These are phyloP conservation scores for Microcebus griseorufus DNA, from an alignment of 2,113 vertebrate genomes.

Conservation along the genomic window DNA sequence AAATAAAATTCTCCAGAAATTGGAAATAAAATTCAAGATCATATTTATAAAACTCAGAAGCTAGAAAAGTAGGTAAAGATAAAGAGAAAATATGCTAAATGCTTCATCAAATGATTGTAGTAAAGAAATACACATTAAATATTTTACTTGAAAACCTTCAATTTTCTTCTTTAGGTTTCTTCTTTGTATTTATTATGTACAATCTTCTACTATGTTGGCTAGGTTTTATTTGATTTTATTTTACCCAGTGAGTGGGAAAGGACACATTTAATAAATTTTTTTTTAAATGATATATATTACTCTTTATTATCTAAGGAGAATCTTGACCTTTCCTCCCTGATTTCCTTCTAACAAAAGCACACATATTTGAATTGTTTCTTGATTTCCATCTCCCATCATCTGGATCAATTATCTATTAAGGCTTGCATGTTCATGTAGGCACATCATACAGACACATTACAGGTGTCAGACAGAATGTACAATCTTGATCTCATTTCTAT, in stretches of 20 bases:
- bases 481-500: background rate
- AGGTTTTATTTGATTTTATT: background rate
- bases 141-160: background rate
- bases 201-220: background rate
- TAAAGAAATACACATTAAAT: background rate
- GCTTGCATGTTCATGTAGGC: background rate
- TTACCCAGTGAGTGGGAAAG: background rate
- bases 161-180: background rate
- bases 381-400: background rate
- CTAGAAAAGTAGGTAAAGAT: background rate
- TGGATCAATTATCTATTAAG: background rate
- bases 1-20: background rate
- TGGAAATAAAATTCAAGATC: background rate
- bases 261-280: background rate
- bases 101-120: background rate
- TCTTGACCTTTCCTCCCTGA: background rate
- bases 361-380: background rate
- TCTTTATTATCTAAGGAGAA: background rate
- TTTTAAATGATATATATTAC: background rate
- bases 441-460: background rate
- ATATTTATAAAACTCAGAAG: slow-evolving; percentile 21
- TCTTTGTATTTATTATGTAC: background rate
- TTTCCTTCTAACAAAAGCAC: background rate
- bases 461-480: background rate
- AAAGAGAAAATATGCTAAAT: background rate